Percentiles rank a stretch among this genome's conserved stretches.
These are phyloP conservation scores for Myodes glareolus DNA, from an alignment of 2,113 vertebrate genomes.

Conservation along the genomic window DNA sequence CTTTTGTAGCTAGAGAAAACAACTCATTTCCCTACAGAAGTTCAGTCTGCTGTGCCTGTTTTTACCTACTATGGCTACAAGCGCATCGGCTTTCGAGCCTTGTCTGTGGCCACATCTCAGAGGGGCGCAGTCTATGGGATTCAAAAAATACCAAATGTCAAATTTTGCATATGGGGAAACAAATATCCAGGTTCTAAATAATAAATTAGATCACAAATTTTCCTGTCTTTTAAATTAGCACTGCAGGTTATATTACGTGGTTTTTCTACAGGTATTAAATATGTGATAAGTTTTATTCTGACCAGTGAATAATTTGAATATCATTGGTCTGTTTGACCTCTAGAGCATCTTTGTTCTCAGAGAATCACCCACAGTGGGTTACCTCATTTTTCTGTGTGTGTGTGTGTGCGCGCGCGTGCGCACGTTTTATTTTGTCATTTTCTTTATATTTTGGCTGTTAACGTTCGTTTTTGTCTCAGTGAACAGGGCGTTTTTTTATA, in stretches of 20 bases:
- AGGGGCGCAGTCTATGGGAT: not conserved
- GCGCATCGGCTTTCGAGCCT: not conserved
- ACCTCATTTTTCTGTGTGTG: not conserved
- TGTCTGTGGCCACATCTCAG: not conserved
- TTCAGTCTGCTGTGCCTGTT: constrained; percentile 28
- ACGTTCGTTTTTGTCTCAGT: constrained; percentile 68
- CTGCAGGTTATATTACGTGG: constrained; percentile 32
- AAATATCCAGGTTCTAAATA: constrained; percentile 61
- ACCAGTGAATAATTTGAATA: constrained; percentile 46
- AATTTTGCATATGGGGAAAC: constrained; percentile 35
- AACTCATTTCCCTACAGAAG: constrained; percentile 33
- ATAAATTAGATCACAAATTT: constrained; percentile 53
- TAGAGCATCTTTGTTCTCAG: not conserved
- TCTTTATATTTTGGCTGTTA: constrained; percentile 61
- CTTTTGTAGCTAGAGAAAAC: constrained; percentile 19
- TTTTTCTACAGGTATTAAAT: constrained; percentile 68
- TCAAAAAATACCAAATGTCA: constrained; percentile 48
- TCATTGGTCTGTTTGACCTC: not conserved
- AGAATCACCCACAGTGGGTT: not conserved
- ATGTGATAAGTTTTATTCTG: constrained; percentile 45
- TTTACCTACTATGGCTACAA: constrained; percentile 58
- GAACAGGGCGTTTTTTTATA: constrained; percentile 73
- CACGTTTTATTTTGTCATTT: not conserved
- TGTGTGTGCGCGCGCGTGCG: not conserved
- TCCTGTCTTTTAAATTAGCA: constrained; percentile 40